phyloP scores from a whole-genome alignment of 1,140 invertebrate species.

The Triops longicaudatus region DNA sequence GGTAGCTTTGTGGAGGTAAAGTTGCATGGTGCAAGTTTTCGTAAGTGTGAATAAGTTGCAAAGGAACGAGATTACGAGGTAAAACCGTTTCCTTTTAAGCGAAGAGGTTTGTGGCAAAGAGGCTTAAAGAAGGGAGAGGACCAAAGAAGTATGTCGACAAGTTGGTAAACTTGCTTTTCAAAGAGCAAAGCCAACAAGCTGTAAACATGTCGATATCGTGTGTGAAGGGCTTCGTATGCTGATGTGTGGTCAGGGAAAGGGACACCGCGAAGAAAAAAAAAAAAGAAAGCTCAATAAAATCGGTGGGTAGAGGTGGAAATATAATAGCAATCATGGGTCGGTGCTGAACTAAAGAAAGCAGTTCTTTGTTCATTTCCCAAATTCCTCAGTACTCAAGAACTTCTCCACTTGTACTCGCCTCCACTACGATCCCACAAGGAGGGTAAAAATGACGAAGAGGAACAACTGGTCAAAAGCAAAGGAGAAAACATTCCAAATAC shows the following conservation, averaged over 20 bases:
- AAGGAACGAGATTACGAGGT: too few relatives aligned
- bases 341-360: background rate
- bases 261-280: background rate
- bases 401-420: background rate
- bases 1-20: too few relatives aligned
- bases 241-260: background rate
- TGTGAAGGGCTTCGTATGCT: background rate
- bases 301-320: background rate
- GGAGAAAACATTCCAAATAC: background rate
- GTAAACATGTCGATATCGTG: constrained; percentile 7
- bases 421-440: background rate
- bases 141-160: background rate
- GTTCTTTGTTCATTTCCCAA: background rate
- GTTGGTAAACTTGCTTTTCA: background rate
- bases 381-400: background rate
- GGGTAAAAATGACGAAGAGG: background rate
- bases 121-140: too few relatives aligned
- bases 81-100: background rate
- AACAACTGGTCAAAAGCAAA: background rate
- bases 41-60: too few relatives aligned
- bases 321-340: background rate
- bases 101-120: too few relatives aligned
- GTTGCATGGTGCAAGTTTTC: too few relatives aligned
- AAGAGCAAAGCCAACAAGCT: background rate
- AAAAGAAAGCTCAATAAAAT: background rate